Evolutionary conservation across 2,888 invertebrate genomes (phyloP), one percentile per base, ranked within the genome.

Genomic region (Lithodes maja): DNA sequence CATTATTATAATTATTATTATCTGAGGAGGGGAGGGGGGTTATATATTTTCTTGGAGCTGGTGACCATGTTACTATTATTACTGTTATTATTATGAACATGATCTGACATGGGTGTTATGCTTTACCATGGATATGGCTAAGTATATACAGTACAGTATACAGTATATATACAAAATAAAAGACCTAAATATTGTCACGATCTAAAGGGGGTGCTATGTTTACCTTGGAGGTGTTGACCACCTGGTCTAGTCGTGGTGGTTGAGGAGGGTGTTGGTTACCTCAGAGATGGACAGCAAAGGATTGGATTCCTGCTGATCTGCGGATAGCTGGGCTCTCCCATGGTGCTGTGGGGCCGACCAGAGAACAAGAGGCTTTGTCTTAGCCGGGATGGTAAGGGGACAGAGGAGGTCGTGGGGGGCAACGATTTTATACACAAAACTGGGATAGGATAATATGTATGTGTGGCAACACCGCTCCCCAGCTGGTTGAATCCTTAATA

Each of bases 261-360:
- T 96, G 94, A 96, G 95, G 93, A 96, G 94, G 93, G 96, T 96
- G 94, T 96, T 96, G 93, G 96, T 96, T 94, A 96, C 96, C 95
- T 96, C 96, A 94, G 96, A 95, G 95, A 96, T 96, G 94, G 96
- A 96, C 94, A 96, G 93, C 95, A 96, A 93, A 95, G 96, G 96
- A 95, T 96, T 96, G 94, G 95, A 95, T 95, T 95, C 95, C 94
- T 94, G 94, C 93, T 95, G 94, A 94, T 94, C 94, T 93, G 92
- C 85, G 93, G 92, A 86, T 90, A 90, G 89, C 89, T 86, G 86
- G 88, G 84, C 69, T 89, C 89, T 83, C 86, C 86, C 87, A 89
- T 87, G 81, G 86, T 54, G 78, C 89, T 89, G 89, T 78, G 55
- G 83, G 89, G 89, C 71, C 86, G 83, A 77, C 83, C 71, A 89